Conservation (phyloP, 2,888 invertebrate species). For the Scaptomyza tumidula region DNA sequence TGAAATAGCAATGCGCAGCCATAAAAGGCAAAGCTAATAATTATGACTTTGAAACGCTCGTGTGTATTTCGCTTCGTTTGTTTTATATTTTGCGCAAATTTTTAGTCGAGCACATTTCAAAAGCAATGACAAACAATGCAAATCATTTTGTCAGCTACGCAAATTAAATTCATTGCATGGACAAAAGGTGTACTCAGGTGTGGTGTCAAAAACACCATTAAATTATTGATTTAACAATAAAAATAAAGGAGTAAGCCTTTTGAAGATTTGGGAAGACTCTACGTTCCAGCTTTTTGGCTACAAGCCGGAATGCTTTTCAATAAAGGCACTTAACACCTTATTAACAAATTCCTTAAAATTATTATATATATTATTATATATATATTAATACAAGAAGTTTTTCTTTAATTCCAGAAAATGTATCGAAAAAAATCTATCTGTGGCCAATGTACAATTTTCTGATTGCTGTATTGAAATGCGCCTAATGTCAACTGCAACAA, state of each 20-base stretch:
- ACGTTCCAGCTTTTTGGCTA: conserved; percentile 52
- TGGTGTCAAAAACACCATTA: conserved; percentile 72
- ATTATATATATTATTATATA: too few species aligned
- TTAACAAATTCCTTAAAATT: too few species aligned
- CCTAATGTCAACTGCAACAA: conserved; percentile 62
- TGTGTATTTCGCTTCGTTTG: conserved; percentile 24
- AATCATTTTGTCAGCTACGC: conserved; percentile 41
- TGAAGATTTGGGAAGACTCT: conserved; percentile 36
- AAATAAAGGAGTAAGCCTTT: conserved; percentile 12
- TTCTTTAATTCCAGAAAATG: neutral
- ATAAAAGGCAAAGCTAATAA: conserved; percentile 69
- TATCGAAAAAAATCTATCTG: conserved; percentile 29
- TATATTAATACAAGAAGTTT: neutral
- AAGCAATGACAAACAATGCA: conserved; percentile 31
- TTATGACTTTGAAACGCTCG: conserved; percentile 63
- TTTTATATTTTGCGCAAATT: conserved; percentile 23
- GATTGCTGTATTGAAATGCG: conserved; percentile 52
- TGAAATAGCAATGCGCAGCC: conserved; percentile 48
- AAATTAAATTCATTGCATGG: conserved; percentile 37
- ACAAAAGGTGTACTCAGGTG: conserved; percentile 37
- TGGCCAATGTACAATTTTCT: conserved; percentile 6
- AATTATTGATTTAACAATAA: conserved; percentile 36
- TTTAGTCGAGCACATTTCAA: conserved; percentile 19
- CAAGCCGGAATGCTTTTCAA: neutral
- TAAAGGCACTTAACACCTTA: too few species aligned